Percentiles rank a stretch among this genome's conserved stretches.
These are phyloP conservation scores for Cryptotermes secundus DNA, from an alignment of 1,140 invertebrate species.

Conservation along the genomic window DNA sequence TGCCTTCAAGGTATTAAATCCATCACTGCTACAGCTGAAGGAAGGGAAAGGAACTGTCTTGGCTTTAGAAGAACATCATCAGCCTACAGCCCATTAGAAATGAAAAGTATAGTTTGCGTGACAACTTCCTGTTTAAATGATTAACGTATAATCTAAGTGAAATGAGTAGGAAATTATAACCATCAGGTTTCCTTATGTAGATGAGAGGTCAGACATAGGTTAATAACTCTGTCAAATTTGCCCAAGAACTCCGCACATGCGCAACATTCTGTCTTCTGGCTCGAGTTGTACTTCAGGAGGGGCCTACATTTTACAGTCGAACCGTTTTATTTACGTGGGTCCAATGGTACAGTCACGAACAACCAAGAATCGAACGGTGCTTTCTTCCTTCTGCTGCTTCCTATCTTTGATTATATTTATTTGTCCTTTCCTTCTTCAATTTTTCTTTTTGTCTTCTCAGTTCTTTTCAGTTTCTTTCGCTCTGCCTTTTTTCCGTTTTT, in stretches of 20 bases:
- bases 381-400: too few species aligned
- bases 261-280: background rate
- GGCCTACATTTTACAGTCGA: background rate
- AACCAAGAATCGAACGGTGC: too few species aligned
- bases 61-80: background rate
- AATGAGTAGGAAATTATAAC: slow-evolving; percentile 23
- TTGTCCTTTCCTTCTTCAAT: too few species aligned
- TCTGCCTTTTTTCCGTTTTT: too few species aligned
- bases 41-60: background rate
- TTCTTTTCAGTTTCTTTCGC: too few species aligned
- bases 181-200: background rate
- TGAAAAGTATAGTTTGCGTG: background rate
- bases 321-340: background rate
- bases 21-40: background rate
- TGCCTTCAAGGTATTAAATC: background rate
- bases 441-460: too few species aligned
- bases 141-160: slow-evolving; percentile 19
- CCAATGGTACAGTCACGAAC: background rate
- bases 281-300: background rate
- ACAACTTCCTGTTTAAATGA: slow-evolving; percentile 26
- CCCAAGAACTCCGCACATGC: background rate
- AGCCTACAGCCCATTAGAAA: slow-evolving; percentile 11
- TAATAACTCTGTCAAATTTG: slow-evolving; percentile 29
- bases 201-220: slow-evolving; percentile 24
- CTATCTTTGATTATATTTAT: too few species aligned